Conservation (phyloP, 2,797 vertebrate genomes). For the Helarctos malayanus region DNA sequence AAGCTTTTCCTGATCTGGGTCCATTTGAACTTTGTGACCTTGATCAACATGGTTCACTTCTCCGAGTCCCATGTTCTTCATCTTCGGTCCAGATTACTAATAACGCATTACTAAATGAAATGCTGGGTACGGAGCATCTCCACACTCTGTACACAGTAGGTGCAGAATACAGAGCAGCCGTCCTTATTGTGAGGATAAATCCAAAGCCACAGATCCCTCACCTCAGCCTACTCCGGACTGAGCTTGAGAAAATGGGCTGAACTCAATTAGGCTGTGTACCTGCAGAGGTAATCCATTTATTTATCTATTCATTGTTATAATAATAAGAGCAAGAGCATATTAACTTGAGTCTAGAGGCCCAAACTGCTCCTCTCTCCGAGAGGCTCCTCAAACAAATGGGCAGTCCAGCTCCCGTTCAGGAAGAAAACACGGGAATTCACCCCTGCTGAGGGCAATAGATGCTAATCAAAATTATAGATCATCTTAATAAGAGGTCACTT, state of each 20-base stretch:
- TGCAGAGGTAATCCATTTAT: constrained; percentile 17
- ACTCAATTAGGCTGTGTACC: constrained; percentile 68
- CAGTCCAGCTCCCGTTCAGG: constrained; percentile 47
- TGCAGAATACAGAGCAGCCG: neutral
- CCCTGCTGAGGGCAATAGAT: constrained; percentile 76
- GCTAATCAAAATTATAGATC: constrained; percentile 78
- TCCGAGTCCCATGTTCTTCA: neutral
- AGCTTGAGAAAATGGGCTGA: constrained; percentile 66
- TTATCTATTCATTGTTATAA: neutral
- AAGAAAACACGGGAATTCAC: constrained; percentile 70
- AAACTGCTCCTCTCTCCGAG: constrained; percentile 54
- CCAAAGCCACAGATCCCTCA: neutral
- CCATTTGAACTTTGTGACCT: neutral
- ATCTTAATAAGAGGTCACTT: constrained; percentile 80
- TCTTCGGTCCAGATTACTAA: neutral
- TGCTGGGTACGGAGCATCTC: neutral
- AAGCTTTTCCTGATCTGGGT: neutral
- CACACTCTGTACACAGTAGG: neutral
- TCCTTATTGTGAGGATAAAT: neutral
- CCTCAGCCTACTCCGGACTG: constrained; percentile 52
- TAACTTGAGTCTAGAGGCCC: constrained; percentile 68
- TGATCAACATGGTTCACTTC: neutral
- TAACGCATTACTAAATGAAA: neutral
- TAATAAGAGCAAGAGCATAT: constrained; percentile 74
- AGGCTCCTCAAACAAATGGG: constrained; percentile 58